phyloP scores from a whole-genome alignment of 2,113 vertebrate species.

The Menidia beryllina region DNA sequence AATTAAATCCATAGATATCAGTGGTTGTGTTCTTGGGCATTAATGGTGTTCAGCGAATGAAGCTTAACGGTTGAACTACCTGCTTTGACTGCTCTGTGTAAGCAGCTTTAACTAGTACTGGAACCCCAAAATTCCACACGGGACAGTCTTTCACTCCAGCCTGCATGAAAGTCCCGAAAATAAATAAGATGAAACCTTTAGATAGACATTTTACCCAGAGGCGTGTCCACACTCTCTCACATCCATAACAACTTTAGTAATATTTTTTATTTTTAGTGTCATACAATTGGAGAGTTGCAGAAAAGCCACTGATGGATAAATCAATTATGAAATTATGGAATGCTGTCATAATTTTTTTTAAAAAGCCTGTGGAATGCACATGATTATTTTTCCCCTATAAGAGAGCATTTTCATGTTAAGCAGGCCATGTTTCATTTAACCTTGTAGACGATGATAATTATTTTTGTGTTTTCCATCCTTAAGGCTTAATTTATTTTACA shows the following conservation, averaged over 20 bases:
- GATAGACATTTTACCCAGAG: slow-evolving; percentile 10
- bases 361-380: background rate
- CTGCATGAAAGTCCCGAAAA: no score
- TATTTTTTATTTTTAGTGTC: background rate
- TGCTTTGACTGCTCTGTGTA: no score
- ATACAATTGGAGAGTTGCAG: background rate
- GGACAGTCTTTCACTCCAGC: no score
- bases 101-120: no score
- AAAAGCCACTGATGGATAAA: background rate
- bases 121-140: no score
- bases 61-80: no score
- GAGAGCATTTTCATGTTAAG: background rate
- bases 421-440: slow-evolving; percentile 32
- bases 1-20: no score
- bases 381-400: background rate
- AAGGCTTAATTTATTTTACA: slow-evolving; percentile 13
- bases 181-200: no score
- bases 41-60: no score
- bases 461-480: slow-evolving; percentile 25
- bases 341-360: background rate
- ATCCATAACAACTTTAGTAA: background rate
- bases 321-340: background rate
- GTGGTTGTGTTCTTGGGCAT: no score
- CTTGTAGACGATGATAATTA: slow-evolving; percentile 12
- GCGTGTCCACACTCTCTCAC: background rate